phyloP scores from a whole-genome alignment of 2,113 vertebrate genomes.

The Alces alces region DNA sequence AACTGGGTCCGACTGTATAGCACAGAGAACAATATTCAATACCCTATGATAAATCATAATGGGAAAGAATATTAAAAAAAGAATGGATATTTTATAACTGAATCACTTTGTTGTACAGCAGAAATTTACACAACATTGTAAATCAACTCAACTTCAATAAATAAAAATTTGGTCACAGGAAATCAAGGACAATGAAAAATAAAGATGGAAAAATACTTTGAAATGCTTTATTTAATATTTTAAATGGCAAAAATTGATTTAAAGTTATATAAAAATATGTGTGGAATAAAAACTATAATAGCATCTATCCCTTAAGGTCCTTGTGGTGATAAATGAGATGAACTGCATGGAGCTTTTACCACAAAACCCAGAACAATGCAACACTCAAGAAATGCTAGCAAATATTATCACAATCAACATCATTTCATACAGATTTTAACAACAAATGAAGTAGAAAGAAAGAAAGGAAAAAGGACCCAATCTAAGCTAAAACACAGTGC shows the following conservation, averaged over 20 bases:
- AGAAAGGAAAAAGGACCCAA: background rate
- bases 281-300: background rate
- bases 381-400: background rate
- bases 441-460: background rate
- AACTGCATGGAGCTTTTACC: background rate
- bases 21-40: background rate
- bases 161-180: background rate
- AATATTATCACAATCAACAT: fast-evolving
- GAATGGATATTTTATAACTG: background rate
- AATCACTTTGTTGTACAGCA: background rate
- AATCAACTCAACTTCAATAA: background rate
- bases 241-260: background rate
- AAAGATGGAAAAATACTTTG: background rate
- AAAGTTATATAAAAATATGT: background rate
- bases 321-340: background rate
- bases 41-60: background rate
- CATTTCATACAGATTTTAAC: background rate
- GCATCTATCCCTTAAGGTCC: background rate
- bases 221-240: background rate
- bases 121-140: background rate
- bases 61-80: background rate
- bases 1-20: background rate
- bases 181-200: background rate
- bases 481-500: background rate
- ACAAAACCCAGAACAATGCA: background rate